Percentiles rank a stretch among this genome's conserved stretches.
phyloP scores from a whole-genome alignment of 2,113 vertebrate genomes.

The mouse (Mus musculus) region DNA sequence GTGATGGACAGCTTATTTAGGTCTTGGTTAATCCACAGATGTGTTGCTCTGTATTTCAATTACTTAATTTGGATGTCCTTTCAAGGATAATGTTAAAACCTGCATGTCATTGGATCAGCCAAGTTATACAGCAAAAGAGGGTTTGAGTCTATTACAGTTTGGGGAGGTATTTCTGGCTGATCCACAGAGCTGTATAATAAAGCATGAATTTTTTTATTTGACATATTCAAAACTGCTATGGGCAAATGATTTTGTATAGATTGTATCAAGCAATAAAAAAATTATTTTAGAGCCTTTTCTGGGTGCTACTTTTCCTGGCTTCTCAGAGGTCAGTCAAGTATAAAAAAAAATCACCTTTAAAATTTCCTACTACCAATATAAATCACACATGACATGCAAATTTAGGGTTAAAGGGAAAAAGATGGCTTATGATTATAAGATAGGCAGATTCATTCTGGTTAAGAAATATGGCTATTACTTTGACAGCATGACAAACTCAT shows the following conservation, averaged over 20 bases:
- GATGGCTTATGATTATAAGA: background rate
- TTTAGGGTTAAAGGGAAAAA: background rate
- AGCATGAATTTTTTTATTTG: slow-evolving; percentile 58
- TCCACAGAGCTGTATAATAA: slow-evolving; percentile 21
- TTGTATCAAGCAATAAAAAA: slow-evolving; percentile 39
- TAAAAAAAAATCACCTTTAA: slow-evolving; percentile 9
- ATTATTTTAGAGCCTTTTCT: slow-evolving; percentile 45
- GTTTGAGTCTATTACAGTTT: background rate
- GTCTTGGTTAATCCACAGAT: slow-evolving; percentile 62
- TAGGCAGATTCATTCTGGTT: background rate
- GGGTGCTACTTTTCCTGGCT: background rate
- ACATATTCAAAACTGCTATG: slow-evolving; percentile 26
- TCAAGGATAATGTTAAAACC: slow-evolving; percentile 64
- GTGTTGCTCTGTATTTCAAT: slow-evolving; percentile 48
- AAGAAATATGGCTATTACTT: background rate
- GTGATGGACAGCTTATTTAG: slow-evolving; percentile 53
- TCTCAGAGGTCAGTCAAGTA: background rate
- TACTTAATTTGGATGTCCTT: slow-evolving; percentile 34
- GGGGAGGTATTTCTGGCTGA: slow-evolving; percentile 49
- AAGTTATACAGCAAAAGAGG: background rate
- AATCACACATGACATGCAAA: slow-evolving; percentile 25
- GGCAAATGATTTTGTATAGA: slow-evolving; percentile 46
- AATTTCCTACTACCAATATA: background rate
- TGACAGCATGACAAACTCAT: slow-evolving; percentile 1
- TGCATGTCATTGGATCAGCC: background rate